Conservation (phyloP, 2,797 vertebrate species). For the Octomys mimax region DNA sequence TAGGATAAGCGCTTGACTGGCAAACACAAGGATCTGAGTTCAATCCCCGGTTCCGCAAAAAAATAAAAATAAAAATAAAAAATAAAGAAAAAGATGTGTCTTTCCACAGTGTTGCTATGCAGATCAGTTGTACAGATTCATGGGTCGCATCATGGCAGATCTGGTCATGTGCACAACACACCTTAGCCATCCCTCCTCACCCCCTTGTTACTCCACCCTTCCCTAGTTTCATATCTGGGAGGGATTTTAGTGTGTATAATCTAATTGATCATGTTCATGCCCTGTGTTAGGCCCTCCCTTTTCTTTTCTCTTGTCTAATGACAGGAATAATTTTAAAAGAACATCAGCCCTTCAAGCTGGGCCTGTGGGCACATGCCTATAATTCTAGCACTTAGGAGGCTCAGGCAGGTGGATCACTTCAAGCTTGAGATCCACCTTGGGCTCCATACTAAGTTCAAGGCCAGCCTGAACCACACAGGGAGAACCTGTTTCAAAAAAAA, state of each 20-base stretch:
- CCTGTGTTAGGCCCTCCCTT: background rate
- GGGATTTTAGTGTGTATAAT: background rate
- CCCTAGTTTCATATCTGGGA: background rate
- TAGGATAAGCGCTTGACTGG: too few relatives aligned
- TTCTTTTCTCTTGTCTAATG: background rate
- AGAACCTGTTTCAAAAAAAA: background rate
- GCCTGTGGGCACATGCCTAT: background rate
- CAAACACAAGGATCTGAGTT: too few relatives aligned
- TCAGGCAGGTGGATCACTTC: background rate
- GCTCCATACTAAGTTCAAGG: background rate
- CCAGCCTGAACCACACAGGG: background rate
- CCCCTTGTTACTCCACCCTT: background rate
- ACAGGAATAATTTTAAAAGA: background rate
- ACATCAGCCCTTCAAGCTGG: background rate
- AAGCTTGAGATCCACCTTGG: background rate
- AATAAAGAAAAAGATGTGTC: background rate
- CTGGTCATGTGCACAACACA: background rate
- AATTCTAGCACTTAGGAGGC: background rate
- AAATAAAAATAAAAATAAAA: background rate
- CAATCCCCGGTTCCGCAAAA: too few relatives aligned
- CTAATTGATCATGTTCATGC: background rate
- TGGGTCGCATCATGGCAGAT: background rate
- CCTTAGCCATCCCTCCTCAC: background rate
- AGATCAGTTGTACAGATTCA: background rate
- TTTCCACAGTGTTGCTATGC: background rate